phyloP scores from a whole-genome alignment of 2,888 invertebrate species.

The Netelia virgata region DNA sequence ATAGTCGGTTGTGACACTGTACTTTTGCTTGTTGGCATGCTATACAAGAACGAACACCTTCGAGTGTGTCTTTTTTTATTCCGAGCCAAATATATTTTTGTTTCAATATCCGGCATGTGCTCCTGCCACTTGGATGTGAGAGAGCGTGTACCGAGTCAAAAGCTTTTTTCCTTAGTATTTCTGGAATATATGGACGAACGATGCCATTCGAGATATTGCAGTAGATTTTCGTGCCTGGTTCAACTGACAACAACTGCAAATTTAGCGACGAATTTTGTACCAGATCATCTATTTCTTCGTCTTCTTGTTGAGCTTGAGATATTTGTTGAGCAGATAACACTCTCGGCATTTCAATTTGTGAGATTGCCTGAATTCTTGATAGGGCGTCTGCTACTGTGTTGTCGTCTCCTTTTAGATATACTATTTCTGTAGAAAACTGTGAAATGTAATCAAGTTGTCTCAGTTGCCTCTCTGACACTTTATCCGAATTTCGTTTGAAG shows the following conservation, averaged over 20 bases:
- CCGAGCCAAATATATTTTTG: conserved; percentile 13
- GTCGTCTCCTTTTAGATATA: conserved; percentile 6
- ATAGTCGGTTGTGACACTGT: conserved; percentile 36
- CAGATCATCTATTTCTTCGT: background rate
- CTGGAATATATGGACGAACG: conserved; percentile 30
- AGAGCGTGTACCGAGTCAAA: conserved; percentile 21
- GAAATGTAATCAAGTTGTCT: conserved; percentile 19
- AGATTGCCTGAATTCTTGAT: background rate
- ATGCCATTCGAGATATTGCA: conserved; percentile 24
- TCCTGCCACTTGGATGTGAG: conserved; percentile 34
- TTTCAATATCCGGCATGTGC: background rate
- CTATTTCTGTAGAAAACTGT: conserved; percentile 2
- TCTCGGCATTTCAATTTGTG: background rate
- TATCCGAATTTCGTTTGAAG: background rate
- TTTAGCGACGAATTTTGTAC: conserved; percentile 3
- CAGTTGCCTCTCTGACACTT: background rate
- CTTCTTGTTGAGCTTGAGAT: too few species aligned
- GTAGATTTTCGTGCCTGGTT: conserved; percentile 16
- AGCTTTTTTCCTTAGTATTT: background rate
- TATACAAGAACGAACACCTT: background rate
- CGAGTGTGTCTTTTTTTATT: conserved; percentile 14
- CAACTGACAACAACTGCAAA: conserved; percentile 12
- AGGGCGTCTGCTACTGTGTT: conserved; percentile 13
- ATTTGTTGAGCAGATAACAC: conserved; percentile 9
- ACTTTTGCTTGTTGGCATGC: conserved; percentile 62